These are phyloP conservation scores for Aphaenogaster rudis DNA, from an alignment of 1,140 invertebrate species.

Conservation along the genomic window DNA sequence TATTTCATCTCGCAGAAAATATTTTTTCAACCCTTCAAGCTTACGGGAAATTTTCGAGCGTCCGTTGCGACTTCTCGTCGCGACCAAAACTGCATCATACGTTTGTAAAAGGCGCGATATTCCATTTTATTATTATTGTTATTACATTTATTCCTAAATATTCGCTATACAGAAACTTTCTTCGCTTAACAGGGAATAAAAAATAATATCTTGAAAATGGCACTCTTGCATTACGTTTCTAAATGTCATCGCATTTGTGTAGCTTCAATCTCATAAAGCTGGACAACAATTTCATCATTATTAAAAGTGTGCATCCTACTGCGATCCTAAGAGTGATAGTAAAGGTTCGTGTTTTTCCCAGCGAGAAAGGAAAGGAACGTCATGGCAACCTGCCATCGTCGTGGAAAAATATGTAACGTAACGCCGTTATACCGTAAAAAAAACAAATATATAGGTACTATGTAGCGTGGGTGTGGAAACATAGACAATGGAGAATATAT, in stretches of 20 bases:
- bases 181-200: background rate
- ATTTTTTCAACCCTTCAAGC: slow-evolving; percentile 46
- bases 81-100: background rate
- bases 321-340: slow-evolving; percentile 59
- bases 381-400: slow-evolving; percentile 19
- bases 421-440: background rate
- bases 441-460: background rate
- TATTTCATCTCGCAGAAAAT: slow-evolving; percentile 57
- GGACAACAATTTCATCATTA: slow-evolving; percentile 36
- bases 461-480: slow-evolving; percentile 13
- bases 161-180: background rate
- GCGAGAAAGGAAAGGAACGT: slow-evolving; percentile 38
- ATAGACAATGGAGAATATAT: slow-evolving; percentile 19
- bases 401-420: slow-evolving; percentile 63
- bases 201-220: background rate
- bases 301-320: slow-evolving; percentile 18
- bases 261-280: background rate
- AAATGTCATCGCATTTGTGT: background rate
- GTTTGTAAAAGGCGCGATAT: background rate
- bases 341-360: slow-evolving; percentile 53
- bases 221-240: background rate
- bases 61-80: background rate
- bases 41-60: slow-evolving; percentile 32
- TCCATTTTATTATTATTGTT: background rate
- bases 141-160: background rate